Base-by-base conservation (phyloP, 2,888 invertebrate genomes). In the Cheilosia soror region DNA sequence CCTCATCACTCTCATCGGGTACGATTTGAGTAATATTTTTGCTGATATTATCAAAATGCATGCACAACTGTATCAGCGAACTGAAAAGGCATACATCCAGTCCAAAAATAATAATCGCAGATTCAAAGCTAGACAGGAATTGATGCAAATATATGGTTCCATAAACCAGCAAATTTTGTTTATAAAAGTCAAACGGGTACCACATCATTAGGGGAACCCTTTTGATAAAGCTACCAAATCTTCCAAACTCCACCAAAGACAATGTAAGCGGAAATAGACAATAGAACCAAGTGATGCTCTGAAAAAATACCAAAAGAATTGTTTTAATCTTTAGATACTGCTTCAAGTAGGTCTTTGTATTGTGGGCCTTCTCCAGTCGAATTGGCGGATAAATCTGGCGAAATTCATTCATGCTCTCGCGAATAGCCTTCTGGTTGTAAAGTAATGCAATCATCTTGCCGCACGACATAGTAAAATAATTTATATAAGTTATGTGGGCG, bases 21-120 rank as follows among this genome's bases (percentile, higher is more conserved):
- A 66, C 71, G 51, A 87, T 75, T 5, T 20, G 15, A 0, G 58
- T 1, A 13, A 87, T 75, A 27, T 87, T 83, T 40, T 37, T 29
- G 1, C n/a, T 47, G 13, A 88, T 9, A 7, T 85, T 42, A 37
- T 88, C 87, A 42, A 87, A 83, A 49, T 87, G 87, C 80, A 88
- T 76, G 13, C 82, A 78, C 49, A 88, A 20, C 11, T 87, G 87
- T 9, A 85, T 40, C 0, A 88, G 25, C 4, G 57, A 71, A 31
- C 79, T 80, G 33, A 69, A 87, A 0, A 88, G 57, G 44, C 80
- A 87, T 20, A 88, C 63, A 58, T 88, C 88, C 9, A 58, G 40
- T 20, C 68, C 40, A 27, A 85, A 7, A 55, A 87, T 87, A 9
- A 55, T 65, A 1, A 76, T 63, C 2, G 66, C 80, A 0, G 44